Conservation (phyloP, 2,888 invertebrate genomes). For the Thereva unica region DNA sequence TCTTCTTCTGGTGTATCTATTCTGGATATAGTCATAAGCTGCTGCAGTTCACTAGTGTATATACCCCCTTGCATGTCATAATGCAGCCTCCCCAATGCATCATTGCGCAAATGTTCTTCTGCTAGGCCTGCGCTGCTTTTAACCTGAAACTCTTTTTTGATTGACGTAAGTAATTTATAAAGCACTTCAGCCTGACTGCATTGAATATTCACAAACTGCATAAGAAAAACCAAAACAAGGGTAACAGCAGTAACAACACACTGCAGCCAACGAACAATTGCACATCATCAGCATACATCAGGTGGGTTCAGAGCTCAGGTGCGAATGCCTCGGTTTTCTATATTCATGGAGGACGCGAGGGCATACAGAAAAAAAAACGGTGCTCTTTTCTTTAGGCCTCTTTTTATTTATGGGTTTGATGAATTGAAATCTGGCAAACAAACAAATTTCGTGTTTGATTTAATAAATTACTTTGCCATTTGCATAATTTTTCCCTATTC, state of each 20-base stretch:
- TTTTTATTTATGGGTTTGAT: conserved; percentile 18
- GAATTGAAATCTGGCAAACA: conserved; percentile 32
- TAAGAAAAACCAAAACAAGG: conserved; percentile 16
- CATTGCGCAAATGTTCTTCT: too few relatives aligned
- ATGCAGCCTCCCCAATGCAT: too few relatives aligned
- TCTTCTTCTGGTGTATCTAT: not conserved
- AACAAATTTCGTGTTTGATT: conserved; percentile 36
- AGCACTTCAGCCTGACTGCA: conserved; percentile 34
- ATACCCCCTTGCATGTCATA: not conserved
- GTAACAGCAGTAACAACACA: conserved; percentile 17
- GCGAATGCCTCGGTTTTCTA: conserved; percentile 7
- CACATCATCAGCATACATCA: conserved; percentile 34
- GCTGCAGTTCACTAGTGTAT: not conserved
- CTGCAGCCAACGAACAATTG: conserved; percentile 28
- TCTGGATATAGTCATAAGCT: conserved; percentile 15
- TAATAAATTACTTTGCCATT: conserved; percentile 33
- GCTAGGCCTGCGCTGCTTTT: not conserved
- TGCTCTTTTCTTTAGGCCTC: conserved; percentile 5
- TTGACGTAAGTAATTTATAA: conserved; percentile 43
- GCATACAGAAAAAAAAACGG: conserved; percentile 16
- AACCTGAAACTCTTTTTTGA: conserved; percentile 19
- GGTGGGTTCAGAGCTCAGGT: conserved; percentile 32
- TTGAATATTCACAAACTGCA: conserved; percentile 11
- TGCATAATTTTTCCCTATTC: conserved; percentile 34
- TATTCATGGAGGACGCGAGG: conserved; percentile 18